phyloP scores from a whole-genome alignment of 2,797 vertebrate species.

The Enteromius anoplus region DNA sequence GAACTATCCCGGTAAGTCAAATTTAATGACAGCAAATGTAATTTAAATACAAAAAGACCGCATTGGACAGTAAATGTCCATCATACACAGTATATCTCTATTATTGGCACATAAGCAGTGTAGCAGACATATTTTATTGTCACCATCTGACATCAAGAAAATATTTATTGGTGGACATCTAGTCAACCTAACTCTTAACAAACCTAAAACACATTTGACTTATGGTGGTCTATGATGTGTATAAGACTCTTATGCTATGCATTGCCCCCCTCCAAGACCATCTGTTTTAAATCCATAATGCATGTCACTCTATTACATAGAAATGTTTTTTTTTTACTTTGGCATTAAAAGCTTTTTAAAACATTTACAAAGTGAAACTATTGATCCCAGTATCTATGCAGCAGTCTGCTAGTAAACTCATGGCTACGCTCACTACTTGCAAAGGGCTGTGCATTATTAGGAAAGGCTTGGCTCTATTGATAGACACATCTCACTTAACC shows the following conservation, averaged over 20 bases:
- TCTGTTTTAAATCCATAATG: conserved; percentile 36
- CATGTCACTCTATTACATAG: conserved; percentile 8
- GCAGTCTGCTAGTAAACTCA: conserved; percentile 16
- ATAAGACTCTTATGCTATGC: background rate
- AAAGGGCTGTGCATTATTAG: background rate
- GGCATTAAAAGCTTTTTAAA: conserved; percentile 44
- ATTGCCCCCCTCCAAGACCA: background rate
- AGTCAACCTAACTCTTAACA: background rate
- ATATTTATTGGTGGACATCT: background rate
- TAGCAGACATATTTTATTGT: background rate
- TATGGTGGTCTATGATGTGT: background rate
- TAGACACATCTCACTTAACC: background rate
- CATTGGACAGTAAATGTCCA: background rate
- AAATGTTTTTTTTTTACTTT: conserved; percentile 14
- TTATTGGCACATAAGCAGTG: background rate
- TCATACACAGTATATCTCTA: too few relatives aligned
- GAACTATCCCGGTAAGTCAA: too few relatives aligned
- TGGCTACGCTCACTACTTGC: background rate
- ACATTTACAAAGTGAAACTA: conserved; percentile 43
- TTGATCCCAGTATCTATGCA: conserved; percentile 18
- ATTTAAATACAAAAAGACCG: background rate
- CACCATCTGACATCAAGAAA: background rate
- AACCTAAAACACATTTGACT: background rate
- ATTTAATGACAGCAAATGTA: background rate
- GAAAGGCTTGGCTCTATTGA: conserved; percentile 18